Evolutionary conservation across 2,797 vertebrate species (phyloP).

Genomic region (Danio tinwini): DNA sequence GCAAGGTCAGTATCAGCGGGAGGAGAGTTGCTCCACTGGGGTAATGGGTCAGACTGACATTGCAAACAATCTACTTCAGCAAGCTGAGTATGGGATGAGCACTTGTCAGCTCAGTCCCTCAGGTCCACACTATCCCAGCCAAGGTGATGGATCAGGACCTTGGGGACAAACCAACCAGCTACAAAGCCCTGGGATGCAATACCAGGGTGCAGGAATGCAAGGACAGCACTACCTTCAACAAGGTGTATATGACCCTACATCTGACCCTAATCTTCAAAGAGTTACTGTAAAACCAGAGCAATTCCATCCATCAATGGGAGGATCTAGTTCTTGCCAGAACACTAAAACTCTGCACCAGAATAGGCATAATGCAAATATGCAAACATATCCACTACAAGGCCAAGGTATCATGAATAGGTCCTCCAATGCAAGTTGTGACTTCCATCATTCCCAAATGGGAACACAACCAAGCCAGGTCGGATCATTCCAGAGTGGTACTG

Average conservation of each 20-base stretch:
- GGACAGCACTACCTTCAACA: constrained; percentile 75
- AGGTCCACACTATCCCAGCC: constrained; percentile 74
- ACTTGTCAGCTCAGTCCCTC: constrained; percentile 86
- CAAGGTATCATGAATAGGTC: constrained; percentile 69
- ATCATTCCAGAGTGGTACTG: constrained; percentile 70
- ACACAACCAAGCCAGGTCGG: constrained; percentile 66
- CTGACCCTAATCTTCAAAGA: constrained; percentile 79
- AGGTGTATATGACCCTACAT: constrained; percentile 71
- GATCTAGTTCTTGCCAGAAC: constrained; percentile 83
- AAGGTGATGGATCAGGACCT: constrained; percentile 64
- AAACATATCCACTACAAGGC: constrained; percentile 65
- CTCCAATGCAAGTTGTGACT: constrained; percentile 77
- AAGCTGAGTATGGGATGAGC: constrained; percentile 82
- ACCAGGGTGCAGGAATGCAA: constrained; percentile 72
- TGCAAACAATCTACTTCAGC: constrained; percentile 80
- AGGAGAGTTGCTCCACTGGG: constrained; percentile 67
- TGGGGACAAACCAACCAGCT: constrained; percentile 79
- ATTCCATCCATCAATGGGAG: constrained; percentile 77
- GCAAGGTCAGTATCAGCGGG: constrained; percentile 70
- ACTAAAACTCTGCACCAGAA: constrained; percentile 76
- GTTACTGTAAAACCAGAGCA: constrained; percentile 92
- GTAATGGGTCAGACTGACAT: constrained; percentile 70
- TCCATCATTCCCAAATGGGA: constrained; percentile 66
- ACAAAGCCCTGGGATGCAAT: constrained; percentile 64
- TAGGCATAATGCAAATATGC: constrained; percentile 70